Conservation (phyloP, 92 coral and sea anemone genomes). For the Pocillopora grandis region DNA sequence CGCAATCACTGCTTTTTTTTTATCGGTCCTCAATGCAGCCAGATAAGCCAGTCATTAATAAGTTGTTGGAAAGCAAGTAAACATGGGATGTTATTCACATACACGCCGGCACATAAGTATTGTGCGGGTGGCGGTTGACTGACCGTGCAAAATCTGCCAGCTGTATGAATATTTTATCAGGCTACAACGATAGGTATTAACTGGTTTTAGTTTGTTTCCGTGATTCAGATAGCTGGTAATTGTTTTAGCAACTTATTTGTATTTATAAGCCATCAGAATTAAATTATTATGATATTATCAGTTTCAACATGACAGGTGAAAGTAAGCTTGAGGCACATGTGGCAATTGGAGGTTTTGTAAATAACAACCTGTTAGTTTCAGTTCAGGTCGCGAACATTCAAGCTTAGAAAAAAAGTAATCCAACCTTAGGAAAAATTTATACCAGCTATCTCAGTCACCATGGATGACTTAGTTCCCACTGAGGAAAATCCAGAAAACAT, state of each 20-base stretch:
- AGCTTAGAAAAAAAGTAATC: background rate
- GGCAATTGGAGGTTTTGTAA: conserved; percentile 17
- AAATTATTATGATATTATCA: conserved; percentile 17
- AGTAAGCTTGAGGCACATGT: background rate
- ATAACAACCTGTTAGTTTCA: background rate
- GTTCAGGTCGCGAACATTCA: background rate
- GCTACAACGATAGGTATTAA: no score
- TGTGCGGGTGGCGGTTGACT: no score
- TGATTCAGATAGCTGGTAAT: background rate
- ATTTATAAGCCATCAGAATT: background rate
- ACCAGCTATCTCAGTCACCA: background rate
- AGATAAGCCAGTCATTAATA: no score
- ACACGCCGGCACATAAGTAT: no score
- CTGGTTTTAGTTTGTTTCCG: background rate
- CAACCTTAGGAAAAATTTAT: background rate
- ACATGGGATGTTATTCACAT: no score
- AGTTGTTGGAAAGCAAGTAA: no score
- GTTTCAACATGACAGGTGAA: conserved; percentile 25
- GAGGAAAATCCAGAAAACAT: conserved; percentile 55
- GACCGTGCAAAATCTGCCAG: no score
- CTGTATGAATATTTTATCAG: no score
- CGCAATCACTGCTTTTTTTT: no score
- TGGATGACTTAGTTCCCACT: conserved; percentile 42
- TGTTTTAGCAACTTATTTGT: background rate
- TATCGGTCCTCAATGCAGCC: no score